These are phyloP conservation scores for Ophthalmotilapia sp. DNA, from an alignment of 2,113 vertebrate species.

Conservation along the genomic window DNA sequence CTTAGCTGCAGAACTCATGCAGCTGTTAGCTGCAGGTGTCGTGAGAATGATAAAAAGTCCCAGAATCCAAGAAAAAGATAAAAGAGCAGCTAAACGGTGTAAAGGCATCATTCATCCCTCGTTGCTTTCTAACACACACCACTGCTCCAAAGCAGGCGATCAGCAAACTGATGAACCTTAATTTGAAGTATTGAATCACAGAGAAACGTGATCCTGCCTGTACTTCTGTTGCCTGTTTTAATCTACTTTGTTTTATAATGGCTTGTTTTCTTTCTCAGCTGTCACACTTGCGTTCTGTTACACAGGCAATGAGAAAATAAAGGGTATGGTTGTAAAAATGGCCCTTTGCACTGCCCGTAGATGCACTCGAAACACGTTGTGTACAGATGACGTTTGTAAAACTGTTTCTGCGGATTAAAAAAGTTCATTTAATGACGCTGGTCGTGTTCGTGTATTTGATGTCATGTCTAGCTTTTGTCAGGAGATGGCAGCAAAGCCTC, in stretches of 20 bases:
- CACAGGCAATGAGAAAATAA: constrained; percentile 7
- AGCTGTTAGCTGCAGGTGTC: neutral
- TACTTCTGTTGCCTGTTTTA: constrained; percentile 1
- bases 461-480: constrained; percentile 1
- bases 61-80: neutral
- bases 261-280: neutral
- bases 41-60: neutral
- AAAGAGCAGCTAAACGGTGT: neutral
- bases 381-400: constrained; percentile 12
- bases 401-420: constrained; percentile 35
- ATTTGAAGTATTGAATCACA: neutral
- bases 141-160: neutral
- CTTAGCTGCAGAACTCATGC: neutral
- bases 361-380: constrained; percentile 21
- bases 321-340: neutral
- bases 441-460: neutral
- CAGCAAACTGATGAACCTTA: neutral
- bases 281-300: neutral
- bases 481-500: constrained; percentile 46
- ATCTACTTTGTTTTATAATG: neutral
- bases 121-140: neutral
- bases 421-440: neutral
- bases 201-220: neutral
- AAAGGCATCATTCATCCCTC: neutral
- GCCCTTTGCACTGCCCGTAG: neutral